Evolutionary conservation across 1,140 invertebrate species (phyloP).

Genomic region (Adelges cooleyi): DNA sequence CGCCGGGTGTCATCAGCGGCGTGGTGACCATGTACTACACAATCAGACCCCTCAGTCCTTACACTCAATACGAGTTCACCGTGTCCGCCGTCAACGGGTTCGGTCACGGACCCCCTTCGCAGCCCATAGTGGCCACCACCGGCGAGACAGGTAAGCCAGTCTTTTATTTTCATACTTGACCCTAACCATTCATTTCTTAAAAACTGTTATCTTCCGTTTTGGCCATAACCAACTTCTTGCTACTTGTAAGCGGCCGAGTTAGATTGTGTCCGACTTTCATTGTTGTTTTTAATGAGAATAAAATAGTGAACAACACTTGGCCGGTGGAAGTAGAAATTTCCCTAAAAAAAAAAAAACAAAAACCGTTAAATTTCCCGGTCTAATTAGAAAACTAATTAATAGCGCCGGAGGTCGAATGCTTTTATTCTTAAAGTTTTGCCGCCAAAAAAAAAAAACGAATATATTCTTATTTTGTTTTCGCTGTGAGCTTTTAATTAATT

Average conservation of each 20-base stretch:
- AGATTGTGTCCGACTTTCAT: background rate
- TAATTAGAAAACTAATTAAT: constrained; percentile 29
- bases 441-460: background rate
- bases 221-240: too few relatives aligned
- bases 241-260: too few relatives aligned
- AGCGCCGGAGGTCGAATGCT: background rate
- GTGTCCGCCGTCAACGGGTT: constrained; percentile 89
- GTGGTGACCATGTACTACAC: constrained; percentile 87
- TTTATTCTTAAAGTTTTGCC: constrained; percentile 26
- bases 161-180: too few relatives aligned
- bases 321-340: too few relatives aligned
- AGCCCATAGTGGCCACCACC: constrained; percentile 77
- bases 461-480: background rate
- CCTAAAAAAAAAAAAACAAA: too few relatives aligned
- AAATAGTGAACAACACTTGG: too few relatives aligned
- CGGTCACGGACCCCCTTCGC: constrained; percentile 75
- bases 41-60: constrained; percentile 75
- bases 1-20: constrained; percentile 77
- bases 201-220: background rate
- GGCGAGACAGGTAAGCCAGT: constrained; percentile 82
- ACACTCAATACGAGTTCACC: constrained; percentile 93
- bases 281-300: too few relatives aligned
- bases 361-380: constrained; percentile 1
- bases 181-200: too few relatives aligned
- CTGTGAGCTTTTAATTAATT: constrained; percentile 27